Evolutionary conservation across 2,888 invertebrate species (phyloP).

Genomic region (Sympetrum striolatum): DNA sequence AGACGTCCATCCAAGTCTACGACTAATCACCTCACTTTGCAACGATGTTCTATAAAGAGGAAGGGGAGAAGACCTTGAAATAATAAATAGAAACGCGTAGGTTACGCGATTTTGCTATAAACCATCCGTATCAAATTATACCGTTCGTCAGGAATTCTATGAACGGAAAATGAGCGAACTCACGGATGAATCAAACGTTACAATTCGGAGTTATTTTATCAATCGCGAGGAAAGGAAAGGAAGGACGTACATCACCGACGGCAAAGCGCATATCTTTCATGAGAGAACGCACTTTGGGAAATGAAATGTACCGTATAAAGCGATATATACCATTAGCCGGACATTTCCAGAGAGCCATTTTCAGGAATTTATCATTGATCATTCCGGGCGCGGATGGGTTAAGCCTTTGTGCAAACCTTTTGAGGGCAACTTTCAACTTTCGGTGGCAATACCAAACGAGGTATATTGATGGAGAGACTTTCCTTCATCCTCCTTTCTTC

Average conservation of each 20-base stretch:
- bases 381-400: neutral
- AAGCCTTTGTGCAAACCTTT: conserved; percentile 2
- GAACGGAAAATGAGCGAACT: too few relatives aligned
- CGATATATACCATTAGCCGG: conserved; percentile 8
- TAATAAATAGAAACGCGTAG: neutral
- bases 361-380: conserved; percentile 23
- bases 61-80: too few relatives aligned
- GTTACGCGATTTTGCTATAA: neutral
- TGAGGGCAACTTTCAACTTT: conserved; percentile 4
- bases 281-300: neutral
- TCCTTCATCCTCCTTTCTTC: neutral
- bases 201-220: too few relatives aligned
- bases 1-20: neutral
- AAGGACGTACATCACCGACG: too few relatives aligned
- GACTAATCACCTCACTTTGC: neutral
- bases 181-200: too few relatives aligned
- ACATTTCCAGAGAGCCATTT: conserved; percentile 9
- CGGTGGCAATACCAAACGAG: neutral
- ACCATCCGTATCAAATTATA: too few relatives aligned
- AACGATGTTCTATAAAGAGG: too few relatives aligned
- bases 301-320: neutral
- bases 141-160: too few relatives aligned
- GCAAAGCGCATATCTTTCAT: too few relatives aligned
- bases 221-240: too few relatives aligned
- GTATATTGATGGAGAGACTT: neutral